These are phyloP conservation scores for Paralichthys olivaceus DNA, from an alignment of 2,113 vertebrate species.

Conservation along the genomic window DNA sequence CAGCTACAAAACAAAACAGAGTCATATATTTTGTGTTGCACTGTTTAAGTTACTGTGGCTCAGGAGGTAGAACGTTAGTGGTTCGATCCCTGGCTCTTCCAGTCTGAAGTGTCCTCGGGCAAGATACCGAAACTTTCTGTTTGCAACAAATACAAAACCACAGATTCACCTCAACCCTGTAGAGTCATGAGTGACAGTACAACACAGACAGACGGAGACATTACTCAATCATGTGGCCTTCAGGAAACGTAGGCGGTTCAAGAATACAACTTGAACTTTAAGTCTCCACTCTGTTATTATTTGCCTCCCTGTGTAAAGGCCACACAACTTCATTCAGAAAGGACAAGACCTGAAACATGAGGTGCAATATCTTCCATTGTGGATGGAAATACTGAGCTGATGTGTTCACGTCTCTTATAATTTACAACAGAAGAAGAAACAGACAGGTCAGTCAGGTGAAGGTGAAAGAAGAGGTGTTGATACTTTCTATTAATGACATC, in stretches of 20 bases:
- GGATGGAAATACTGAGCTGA: not conserved
- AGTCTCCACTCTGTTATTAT: too few relatives aligned
- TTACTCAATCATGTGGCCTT: too few relatives aligned
- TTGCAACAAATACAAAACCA: not conserved
- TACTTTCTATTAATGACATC: conserved; percentile 42
- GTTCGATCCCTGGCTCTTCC: too few relatives aligned
- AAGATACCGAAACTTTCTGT: not conserved
- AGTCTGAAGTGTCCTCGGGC: too few relatives aligned
- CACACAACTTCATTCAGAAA: not conserved
- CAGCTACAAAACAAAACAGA: not conserved
- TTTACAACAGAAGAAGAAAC: too few relatives aligned
- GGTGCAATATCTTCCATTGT: not conserved
- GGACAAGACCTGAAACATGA: not conserved
- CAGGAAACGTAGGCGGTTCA: too few relatives aligned
- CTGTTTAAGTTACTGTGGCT: not conserved
- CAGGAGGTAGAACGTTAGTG: not conserved
- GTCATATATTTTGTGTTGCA: not conserved
- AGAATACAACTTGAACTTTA: too few relatives aligned
- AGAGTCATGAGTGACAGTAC: too few relatives aligned
- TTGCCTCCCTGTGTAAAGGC: not conserved
- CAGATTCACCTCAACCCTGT: not conserved
- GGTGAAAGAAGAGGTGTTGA: conserved; percentile 16
- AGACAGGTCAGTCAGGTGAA: not conserved
- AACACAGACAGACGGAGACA: too few relatives aligned
- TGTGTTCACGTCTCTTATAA: not conserved